A percentile compares a stretch with the other conserved stretches of the same genome.
These are phyloP conservation scores for Eublepharis macularius DNA, from an alignment of 2,113 vertebrate species.

Conservation along the genomic window DNA sequence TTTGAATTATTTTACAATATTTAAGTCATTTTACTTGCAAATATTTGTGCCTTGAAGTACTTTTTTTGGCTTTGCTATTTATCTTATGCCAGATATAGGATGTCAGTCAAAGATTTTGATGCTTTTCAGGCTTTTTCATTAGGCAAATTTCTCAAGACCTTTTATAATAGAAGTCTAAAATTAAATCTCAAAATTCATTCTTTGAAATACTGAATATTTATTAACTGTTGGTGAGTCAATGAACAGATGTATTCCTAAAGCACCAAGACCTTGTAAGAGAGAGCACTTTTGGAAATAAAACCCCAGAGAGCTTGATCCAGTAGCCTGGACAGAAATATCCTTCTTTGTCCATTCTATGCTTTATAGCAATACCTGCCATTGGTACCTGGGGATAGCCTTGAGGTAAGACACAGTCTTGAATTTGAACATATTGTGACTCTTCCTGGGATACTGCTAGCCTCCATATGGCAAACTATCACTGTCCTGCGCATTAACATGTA, in stretches of 20 bases:
- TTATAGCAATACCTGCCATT: neutral
- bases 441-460: neutral
- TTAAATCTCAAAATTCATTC: constrained; percentile 51
- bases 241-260: constrained; percentile 46
- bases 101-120: constrained; percentile 28
- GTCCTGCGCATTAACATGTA: neutral
- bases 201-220: constrained; percentile 58
- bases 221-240: constrained; percentile 46
- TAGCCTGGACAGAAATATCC: neutral
- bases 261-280: neutral
- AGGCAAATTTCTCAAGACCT: constrained; percentile 38
- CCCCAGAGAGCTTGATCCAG: neutral
- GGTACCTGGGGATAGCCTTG: neutral
- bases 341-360: neutral
- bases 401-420: neutral
- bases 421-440: neutral
- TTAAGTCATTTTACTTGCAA: constrained; percentile 64
- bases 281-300: constrained; percentile 33
- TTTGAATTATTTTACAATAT: constrained; percentile 50
- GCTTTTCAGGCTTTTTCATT: constrained; percentile 48
- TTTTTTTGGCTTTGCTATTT: constrained; percentile 51
- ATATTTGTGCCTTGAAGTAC: constrained; percentile 68
- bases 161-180: constrained; percentile 27
- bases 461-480: neutral
- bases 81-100: constrained; percentile 44